Base-by-base conservation (phyloP, 2,113 vertebrate species). In the Phaethon lepturus region DNA sequence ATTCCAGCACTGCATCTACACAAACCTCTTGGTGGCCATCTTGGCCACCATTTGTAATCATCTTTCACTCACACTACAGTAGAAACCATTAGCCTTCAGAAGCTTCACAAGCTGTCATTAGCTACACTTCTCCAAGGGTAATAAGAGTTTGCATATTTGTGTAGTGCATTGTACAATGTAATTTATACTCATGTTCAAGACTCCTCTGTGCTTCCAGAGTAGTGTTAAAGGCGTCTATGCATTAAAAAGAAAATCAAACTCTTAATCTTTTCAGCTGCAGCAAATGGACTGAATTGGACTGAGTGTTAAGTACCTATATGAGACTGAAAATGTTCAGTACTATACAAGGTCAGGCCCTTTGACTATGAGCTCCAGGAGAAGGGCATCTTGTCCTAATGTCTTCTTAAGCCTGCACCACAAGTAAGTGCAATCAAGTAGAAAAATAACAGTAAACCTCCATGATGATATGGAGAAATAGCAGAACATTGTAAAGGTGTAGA, bases 261-360 rank as follows among this genome's bases (percentile, higher is more conserved):
- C 13, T 52, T 40, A 10, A 11, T 5, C 35, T 47, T 10, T 78
- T 42, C 42, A 77, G 28, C 38, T 42, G 49, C 47, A 93, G 49
- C 6, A 22, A 17, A 14, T 11, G 28, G 18, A 10, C n/a, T 78
- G 60, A 63, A 25, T 4, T 22, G 20, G 4, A 22, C 3, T 29
- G 23, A 56, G 40, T 0, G 8, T 6, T 38, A 56, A 60, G 33
- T 7, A 16, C 28, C 18, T 31, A 2, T 7, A 7, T 0, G 2
- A n/a, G 23, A 10, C 18, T 44, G 38, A 55, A 13, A 2, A 1
- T 3, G 13, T 23, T 20, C 75, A 71, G 59, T 18, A 7, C 35
- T 3, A 15, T 2, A 8, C 45, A 33, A 63, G n/a, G 50, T 29
- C 50, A 79, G 17, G 26, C 2, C 50, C n/a, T 17, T 45, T 14